A percentile compares a stretch with the other conserved stretches of the same genome.
phyloP scores from a whole-genome alignment of 2,888 invertebrate genomes.

The Nomada flava region DNA sequence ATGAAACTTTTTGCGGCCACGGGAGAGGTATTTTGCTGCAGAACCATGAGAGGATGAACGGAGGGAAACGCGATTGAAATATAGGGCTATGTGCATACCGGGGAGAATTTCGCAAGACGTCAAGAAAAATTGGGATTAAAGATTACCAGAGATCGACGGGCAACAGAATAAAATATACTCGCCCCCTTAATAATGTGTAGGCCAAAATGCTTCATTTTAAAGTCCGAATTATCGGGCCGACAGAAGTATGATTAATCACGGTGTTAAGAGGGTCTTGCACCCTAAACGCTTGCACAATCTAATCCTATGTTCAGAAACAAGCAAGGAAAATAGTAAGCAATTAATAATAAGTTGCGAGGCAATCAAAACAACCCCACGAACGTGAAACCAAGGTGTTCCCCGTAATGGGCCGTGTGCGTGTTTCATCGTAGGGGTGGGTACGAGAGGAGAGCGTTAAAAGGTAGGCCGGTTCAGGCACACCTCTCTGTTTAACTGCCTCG shows the following conservation, averaged over 20 bases:
- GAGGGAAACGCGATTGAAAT: slow-evolving; percentile 20
- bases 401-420: slow-evolving; percentile 82
- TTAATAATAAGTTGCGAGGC: slow-evolving; percentile 1
- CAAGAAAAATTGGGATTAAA: slow-evolving; percentile 38
- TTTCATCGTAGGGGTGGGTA: slow-evolving; percentile 75
- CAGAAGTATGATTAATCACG: too few relatives aligned
- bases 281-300: too few relatives aligned
- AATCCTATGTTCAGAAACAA: too few relatives aligned
- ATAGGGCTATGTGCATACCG: slow-evolving; percentile 14
- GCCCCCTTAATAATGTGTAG: background rate
- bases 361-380: slow-evolving; percentile 22
- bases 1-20: background rate
- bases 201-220: too few relatives aligned
- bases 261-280: too few relatives aligned
- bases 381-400: slow-evolving; percentile 75
- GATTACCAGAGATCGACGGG: slow-evolving; percentile 41
- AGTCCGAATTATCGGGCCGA: too few relatives aligned
- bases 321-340: background rate
- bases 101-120: slow-evolving; percentile 29
- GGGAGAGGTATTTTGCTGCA: background rate
- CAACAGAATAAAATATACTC: background rate
- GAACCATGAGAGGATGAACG: background rate
- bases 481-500: slow-evolving; percentile 82
- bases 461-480: slow-evolving; percentile 83
- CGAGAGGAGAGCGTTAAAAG: slow-evolving; percentile 80